phyloP scores from a whole-genome alignment of 64 coral and sea anemone species.

The Anthopleura sola region DNA sequence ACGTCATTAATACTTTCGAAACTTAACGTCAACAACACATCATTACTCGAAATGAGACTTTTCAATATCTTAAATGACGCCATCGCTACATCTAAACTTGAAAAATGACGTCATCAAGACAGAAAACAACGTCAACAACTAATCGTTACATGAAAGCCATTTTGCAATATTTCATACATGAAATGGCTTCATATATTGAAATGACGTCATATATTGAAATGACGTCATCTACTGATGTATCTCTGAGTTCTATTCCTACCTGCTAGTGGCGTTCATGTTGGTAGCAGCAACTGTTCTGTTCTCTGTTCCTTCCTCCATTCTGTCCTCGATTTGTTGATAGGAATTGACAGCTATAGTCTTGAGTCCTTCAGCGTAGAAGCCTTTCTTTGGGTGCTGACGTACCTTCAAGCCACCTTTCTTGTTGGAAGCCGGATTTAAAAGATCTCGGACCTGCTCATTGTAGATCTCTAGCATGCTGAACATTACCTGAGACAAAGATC shows the following conservation, averaged over 20 bases:
- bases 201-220: not conserved
- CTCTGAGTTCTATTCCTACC: slow-evolving; percentile 1
- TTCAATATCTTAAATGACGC: too few relatives aligned
- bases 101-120: too few relatives aligned
- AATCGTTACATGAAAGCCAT: too few relatives aligned
- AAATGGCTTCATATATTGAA: too few relatives aligned
- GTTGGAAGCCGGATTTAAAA: slow-evolving; percentile 81
- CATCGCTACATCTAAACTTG: too few relatives aligned
- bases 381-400: slow-evolving; percentile 73
- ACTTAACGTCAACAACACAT: too few relatives aligned
- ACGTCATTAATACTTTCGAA: too few relatives aligned
- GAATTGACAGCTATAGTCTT: slow-evolving; percentile 78
- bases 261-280: slow-evolving; percentile 81
- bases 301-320: slow-evolving; percentile 83
- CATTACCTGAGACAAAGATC: slow-evolving; percentile 45
- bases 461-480: slow-evolving; percentile 98
- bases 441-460: slow-evolving; percentile 72
- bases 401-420: slow-evolving; percentile 93
- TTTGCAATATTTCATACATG: too few relatives aligned
- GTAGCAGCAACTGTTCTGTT: slow-evolving; percentile 79
- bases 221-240: not conserved
- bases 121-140: too few relatives aligned
- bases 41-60: not conserved
- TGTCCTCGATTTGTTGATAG: slow-evolving; percentile 81
- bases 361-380: slow-evolving; percentile 87